Percentiles rank a stretch among this genome's conserved stretches.
phyloP scores from a whole-genome alignment of 2,113 vertebrate species.

The Cynocephalus volans region DNA sequence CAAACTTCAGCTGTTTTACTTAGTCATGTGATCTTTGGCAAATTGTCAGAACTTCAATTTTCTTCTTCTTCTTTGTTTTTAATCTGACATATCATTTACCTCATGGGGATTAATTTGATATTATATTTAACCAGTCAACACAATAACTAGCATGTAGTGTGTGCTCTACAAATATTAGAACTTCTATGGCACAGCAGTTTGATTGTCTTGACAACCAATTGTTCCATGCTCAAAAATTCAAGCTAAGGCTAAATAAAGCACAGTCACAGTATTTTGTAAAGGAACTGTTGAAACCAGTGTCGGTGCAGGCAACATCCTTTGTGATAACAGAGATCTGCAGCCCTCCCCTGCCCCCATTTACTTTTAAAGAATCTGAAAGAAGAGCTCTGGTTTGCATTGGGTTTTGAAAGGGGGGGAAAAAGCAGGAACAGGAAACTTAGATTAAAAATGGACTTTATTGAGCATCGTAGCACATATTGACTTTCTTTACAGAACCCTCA shows the following conservation, averaged over 20 bases:
- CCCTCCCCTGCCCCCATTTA: neutral
- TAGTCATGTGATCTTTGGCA: neutral
- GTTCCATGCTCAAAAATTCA: neutral
- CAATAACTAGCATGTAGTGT: neutral
- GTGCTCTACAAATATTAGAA: neutral
- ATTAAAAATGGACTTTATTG: neutral
- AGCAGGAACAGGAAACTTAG: slow-evolving; percentile 48
- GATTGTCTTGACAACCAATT: neutral
- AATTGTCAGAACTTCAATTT: neutral
- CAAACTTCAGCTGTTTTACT: neutral
- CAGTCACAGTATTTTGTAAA: slow-evolving; percentile 42
- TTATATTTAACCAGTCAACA: neutral
- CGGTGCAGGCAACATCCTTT: slow-evolving; percentile 57
- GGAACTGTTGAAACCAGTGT: slow-evolving; percentile 59
- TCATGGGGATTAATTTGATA: neutral
- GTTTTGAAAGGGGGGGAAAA: neutral
- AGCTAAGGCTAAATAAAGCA: neutral
- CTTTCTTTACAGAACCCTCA: neutral
- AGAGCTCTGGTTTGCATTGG: slow-evolving; percentile 51
- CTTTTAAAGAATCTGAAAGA: slow-evolving; percentile 58
- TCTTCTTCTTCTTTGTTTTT: neutral
- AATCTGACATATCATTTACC: neutral
- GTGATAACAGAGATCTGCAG: neutral
- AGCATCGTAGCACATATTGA: neutral
- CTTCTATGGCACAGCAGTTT: neutral